Base-by-base conservation (phyloP, 1,140 invertebrate species). In the Potamilus streckersoni region DNA sequence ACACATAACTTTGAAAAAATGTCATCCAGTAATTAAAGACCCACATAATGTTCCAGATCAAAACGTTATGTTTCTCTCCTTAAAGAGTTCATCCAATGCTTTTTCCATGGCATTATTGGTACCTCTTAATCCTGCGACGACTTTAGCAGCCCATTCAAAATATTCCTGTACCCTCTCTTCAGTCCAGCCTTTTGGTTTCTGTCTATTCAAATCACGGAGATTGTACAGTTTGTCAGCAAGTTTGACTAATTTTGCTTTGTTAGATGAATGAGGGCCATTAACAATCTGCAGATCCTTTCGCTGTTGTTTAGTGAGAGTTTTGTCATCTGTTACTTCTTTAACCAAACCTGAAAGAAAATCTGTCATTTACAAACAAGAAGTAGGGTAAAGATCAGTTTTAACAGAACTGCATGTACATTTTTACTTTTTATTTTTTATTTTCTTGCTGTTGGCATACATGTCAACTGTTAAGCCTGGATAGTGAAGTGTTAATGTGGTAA, bases 191-290 rank as follows among this genome's bases (percentile, higher is more conserved):
- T 87, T 79, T 1, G 96, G 96, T 31, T 91, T 91, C 56, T 79
- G 76, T 63, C 90, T 87, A 56, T 92, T 89, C 20, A 96, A 86
- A 90, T 97, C 96, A 78, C 95, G 89, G 2, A 97, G 86, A 90
- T 97, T 97, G 86, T 96, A 95, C 69, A 97, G 89, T 88, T 96
- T 96, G 88, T 97, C 96, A 1, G 95, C 95, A 76, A 97, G 87
- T 89, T 94, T 95, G 0, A 97, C 93, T 6, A 96, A 88, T 88
- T 96, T 96, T 0, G 95, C 95, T 86, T 93, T 90, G 31, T 88
- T 69, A 78, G 92, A 93, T 2, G 87, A 83, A 1, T 86, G 83
- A 2, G 91, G 81, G 12, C 94, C 94, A 87, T 95, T 90, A 38
- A 90, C 90, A 75, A 97, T 93, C 89, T 96, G 94, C 3, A 90